phyloP scores from a whole-genome alignment of 2,888 invertebrate species.

The Mimas tiliae region DNA sequence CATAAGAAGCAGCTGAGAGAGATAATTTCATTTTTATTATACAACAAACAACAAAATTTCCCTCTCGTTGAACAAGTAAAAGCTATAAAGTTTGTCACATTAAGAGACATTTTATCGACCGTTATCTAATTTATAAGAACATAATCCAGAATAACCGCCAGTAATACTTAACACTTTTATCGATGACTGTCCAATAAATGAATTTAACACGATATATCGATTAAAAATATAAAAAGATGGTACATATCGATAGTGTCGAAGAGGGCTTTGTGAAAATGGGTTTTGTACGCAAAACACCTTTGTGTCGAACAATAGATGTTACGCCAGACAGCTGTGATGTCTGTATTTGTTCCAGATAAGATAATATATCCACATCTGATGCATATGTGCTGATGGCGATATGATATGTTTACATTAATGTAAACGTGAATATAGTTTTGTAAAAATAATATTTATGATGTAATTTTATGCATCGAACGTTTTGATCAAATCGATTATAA shows the following conservation, averaged over 20 bases:
- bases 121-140: slow-evolving; percentile 21
- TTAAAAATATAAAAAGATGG: slow-evolving; percentile 75
- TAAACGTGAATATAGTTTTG: slow-evolving; percentile 24
- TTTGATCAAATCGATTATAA: background rate
- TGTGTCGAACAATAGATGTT: slow-evolving; percentile 74
- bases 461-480: background rate
- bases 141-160: background rate
- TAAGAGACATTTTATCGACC: slow-evolving; percentile 3
- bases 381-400: slow-evolving; percentile 26
- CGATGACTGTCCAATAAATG: slow-evolving; percentile 37
- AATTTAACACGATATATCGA: slow-evolving; percentile 51
- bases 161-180: slow-evolving; percentile 42
- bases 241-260: slow-evolving; percentile 70
- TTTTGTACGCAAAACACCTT: slow-evolving; percentile 76
- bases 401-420: slow-evolving; percentile 26
- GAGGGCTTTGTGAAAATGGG: slow-evolving; percentile 47
- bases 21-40: slow-evolving; percentile 18
- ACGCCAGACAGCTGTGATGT: slow-evolving; percentile 77
- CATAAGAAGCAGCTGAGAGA: slow-evolving; percentile 6
- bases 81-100: slow-evolving; percentile 13
- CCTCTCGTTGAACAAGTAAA: slow-evolving; percentile 12
- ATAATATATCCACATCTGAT: slow-evolving; percentile 27
- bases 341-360: slow-evolving; percentile 49
- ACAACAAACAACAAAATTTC: slow-evolving; percentile 1
- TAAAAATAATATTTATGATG: slow-evolving; percentile 13